Base-by-base conservation (phyloP, 1,140 invertebrate species). In the Nautilus pompilius region DNA sequence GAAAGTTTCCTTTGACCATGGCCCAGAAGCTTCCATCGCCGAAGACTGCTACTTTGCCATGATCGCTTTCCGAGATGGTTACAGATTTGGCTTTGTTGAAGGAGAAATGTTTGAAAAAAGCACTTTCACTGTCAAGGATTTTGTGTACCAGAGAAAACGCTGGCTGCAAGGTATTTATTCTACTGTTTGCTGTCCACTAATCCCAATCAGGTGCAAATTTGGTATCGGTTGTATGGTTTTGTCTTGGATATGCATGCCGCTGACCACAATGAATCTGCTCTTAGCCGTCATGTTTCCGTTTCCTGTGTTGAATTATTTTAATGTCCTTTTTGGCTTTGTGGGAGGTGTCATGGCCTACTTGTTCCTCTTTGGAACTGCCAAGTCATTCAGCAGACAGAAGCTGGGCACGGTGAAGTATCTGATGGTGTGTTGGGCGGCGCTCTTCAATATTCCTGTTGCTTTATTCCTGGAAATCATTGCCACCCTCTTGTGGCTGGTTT, bases 61-160 rank as follows among this genome's bases (percentile, higher is more conserved):
- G 93, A 89, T 91, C 62, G 95, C 95, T 13, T 63, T 57, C 57
- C 33, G 36, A 6, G 57, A 60, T 56, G 62, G 62, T 0, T 92
- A 89, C 73, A 58, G 53, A 24, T 66, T 62, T 56, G 63, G 49
- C 5, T 68, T 60, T 49, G 63, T 65, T n/a, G 58, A 68, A 30
- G 62, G 94, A 29, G 94, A 96, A 83, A 96, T 96, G 93, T 94
- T 93, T 89, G 94, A 97, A 79, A 96, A 97, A 77, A 95, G 92
- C 10, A 95, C 95, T 5, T 98, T 98, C 75, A 93, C 92, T 0
- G 81, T 97, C 3, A 90, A 90, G 86, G 95, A 98, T 80, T 95
- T 97, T 76, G 86, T 98, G 48, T 93, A 96, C 80, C 95, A 98
- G 79, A 85, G 95, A 58, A 97, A 97, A 80, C 87, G 95, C 41